A percentile compares a stretch with the other conserved stretches of the same genome.
phyloP scores from a whole-genome alignment of 2,797 vertebrate genomes.

The Scleropages formosus region DNA sequence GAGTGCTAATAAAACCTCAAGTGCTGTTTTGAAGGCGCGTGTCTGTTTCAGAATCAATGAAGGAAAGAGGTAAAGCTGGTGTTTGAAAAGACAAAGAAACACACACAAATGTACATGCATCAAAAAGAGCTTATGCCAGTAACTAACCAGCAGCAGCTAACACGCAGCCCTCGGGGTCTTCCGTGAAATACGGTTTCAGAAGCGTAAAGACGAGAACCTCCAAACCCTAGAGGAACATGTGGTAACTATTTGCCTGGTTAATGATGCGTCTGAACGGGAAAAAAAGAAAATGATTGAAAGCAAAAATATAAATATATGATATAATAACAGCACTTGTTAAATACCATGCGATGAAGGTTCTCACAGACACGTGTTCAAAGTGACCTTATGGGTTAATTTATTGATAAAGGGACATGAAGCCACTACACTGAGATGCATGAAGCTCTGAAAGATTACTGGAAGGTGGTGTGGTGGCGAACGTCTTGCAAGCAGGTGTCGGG shows the following conservation, averaged over 20 bases:
- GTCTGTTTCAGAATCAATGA: background rate
- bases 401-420: constrained; percentile 14
- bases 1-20: constrained; percentile 9
- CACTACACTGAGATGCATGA: constrained; percentile 10
- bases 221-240: constrained; percentile 41
- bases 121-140: background rate
- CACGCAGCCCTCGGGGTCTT: background rate
- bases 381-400: background rate
- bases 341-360: constrained; percentile 38
- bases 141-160: background rate
- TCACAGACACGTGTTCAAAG: background rate
- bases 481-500: too few species aligned
- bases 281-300: constrained; percentile 48
- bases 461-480: too few species aligned
- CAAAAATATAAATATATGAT: constrained; percentile 51
- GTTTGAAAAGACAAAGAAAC: background rate
- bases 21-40: constrained; percentile 9
- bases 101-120: too few species aligned
- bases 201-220: background rate
- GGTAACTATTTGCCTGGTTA: constrained; percentile 54
- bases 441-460: background rate
- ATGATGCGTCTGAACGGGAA: constrained; percentile 50
- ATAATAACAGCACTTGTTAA: constrained; percentile 47
- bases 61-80: background rate
- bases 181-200: background rate